These are phyloP conservation scores for Caranx ignobilis DNA, from an alignment of 2,113 vertebrate species.

Conservation along the genomic window DNA sequence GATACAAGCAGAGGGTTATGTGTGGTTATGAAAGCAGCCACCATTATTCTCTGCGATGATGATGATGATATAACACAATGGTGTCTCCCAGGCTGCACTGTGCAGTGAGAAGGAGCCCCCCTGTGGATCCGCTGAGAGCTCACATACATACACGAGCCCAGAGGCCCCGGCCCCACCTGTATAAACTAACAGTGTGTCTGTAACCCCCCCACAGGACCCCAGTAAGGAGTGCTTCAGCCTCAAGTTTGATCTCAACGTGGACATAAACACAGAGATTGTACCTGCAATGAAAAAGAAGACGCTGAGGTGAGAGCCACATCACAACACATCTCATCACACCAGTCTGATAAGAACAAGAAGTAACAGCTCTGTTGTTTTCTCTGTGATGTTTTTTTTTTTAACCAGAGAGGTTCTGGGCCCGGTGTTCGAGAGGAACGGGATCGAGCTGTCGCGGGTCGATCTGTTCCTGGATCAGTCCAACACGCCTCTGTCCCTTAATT, in stretches of 20 bases:
- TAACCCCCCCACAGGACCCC: slow-evolving; percentile 87
- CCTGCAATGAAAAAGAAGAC: slow-evolving; percentile 96
- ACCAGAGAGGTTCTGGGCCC: slow-evolving; percentile 92
- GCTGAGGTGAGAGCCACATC: slow-evolving; percentile 83
- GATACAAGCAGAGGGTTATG: neutral
- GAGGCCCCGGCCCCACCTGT: slow-evolving; percentile 20
- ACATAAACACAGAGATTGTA: slow-evolving; percentile 91
- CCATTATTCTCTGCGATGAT: neutral
- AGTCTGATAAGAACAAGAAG: neutral
- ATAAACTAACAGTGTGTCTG: slow-evolving; percentile 47
- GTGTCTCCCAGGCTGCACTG: slow-evolving; percentile 9
- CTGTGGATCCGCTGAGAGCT: slow-evolving; percentile 56
- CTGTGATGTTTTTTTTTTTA: fast-evolving
- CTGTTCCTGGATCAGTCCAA: slow-evolving; percentile 97
- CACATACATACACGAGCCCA: slow-evolving; percentile 21
- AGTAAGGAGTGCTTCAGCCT: slow-evolving; percentile 97
- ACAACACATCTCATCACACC: no score
- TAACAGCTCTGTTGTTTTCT: neutral
- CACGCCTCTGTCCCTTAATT: slow-evolving; percentile 93
- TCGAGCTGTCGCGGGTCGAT: slow-evolving; percentile 87
- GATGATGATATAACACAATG: neutral
- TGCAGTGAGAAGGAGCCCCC: slow-evolving; percentile 58
- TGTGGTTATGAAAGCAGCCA: slow-evolving; percentile 1
- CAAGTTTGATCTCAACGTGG: slow-evolving; percentile 92
- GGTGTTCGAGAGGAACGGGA: slow-evolving; percentile 93